Evolutionary conservation across 2,113 vertebrate genomes (phyloP), one percentile per base, ranked within the genome.

Genomic region (Gavialis gangeticus): DNA sequence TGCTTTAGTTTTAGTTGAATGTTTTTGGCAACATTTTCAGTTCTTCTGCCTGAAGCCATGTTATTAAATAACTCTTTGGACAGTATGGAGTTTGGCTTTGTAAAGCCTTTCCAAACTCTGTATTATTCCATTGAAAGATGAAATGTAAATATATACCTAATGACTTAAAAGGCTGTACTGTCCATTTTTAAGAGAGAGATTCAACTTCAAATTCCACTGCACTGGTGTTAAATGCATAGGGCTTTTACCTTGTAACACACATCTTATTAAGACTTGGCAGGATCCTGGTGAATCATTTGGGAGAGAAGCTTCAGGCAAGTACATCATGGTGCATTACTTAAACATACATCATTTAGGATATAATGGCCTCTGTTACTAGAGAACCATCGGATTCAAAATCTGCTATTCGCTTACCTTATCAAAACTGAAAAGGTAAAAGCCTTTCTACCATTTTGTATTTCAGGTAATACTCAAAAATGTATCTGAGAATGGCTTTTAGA

Each of bases 251-350:
- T 82, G 30, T 30, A 79, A 59, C 81, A 82, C n/a, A 28, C 7
- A 13, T 63, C 37, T 83, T 94, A 88, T 69, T 1, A 8, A 87
- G 62, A 18, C 55, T 87, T 87, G 82, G 34, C 25, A 81, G 60
- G 30, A 63, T 54, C 46, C 58, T 71, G 62, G 19, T 22, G 76
- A 34, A 85, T 56, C 83, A 69, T 12, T 55, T 79, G 37, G 10
- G 80, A 34, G 6, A 69, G 28, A 22, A 66, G 18, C 78, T 94
- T 85, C 24, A 60, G 62, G 64, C 27, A 28, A 77, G 16, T 75
- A 15, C 57, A 94, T 84, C 22, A 55, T 57, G 54, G 22, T 94
- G 46, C 58, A 6, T 95, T 96, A 76, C 25, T 60, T 90, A 79
- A 95, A 71, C 11, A 37, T 67, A 16, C 6, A 64, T 77, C 16